Evolutionary conservation across 2,888 invertebrate genomes (phyloP), one percentile per base, ranked within the genome.

Genomic region (Cantharis rufa): DNA sequence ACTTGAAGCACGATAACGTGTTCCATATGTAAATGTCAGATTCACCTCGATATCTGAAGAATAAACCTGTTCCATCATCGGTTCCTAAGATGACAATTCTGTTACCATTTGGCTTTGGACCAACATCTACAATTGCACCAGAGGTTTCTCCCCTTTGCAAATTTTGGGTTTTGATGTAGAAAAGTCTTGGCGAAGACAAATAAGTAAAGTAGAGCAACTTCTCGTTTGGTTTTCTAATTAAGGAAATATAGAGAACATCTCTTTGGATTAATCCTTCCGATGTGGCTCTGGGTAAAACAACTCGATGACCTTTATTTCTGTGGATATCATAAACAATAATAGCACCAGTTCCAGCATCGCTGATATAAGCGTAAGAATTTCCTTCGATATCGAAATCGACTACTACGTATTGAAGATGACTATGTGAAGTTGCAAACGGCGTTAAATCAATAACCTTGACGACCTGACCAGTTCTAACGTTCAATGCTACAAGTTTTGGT

Each of bases 11-110:
- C 0, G 90, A 90, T 72, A 91, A 90, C 2, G 91, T 89, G 84
- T 93, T 90, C 93, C 93, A 93, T 86, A 91, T 89, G 84, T 90
- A 92, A 70, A 93, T 90, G 78, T 92, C 91, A 11, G 91, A 90
- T 81, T 91, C 89, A 15, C 92, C 92, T 84, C 91, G 90, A 82
- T 89, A 90, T n/a, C 92, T 88, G 87, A 92, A 91, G 89, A 92
- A 92, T 13, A 92, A 85, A 5, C 90, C 89, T 10, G 89, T 88
- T 10, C 91, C 91, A 63, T 91, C 91, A 83, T 93, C 92, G 2
- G 90, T 91, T 27, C 92, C 92, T 62, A 92, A 85, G 0, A 92
- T 81, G 2, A 92, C 91, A 62, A 92, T 89, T 80, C 89, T 89
- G 15, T 87, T 88, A 85, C 88, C 77, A 85, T 87, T 74, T 0